Percentiles rank a stretch among this genome's conserved stretches.
These are phyloP conservation scores for Dipodomys stephensi DNA, from an alignment of 2,113 vertebrate genomes.

Conservation along the genomic window DNA sequence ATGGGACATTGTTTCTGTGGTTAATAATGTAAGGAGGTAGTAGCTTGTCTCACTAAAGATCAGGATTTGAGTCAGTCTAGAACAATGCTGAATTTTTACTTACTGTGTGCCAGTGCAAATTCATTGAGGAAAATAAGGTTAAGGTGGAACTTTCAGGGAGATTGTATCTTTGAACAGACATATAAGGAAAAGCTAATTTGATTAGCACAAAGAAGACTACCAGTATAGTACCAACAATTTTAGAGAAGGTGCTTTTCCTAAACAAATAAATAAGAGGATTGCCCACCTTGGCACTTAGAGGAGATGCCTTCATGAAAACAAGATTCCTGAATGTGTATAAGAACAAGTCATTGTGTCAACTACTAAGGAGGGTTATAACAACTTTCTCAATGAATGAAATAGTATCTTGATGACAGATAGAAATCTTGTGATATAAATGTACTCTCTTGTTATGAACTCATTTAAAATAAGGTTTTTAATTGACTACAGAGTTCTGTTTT, in stretches of 20 bases:
- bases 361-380: neutral
- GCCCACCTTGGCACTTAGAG: neutral
- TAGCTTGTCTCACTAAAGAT: neutral
- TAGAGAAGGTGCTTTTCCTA: constrained; percentile 6
- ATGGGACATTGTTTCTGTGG: neutral
- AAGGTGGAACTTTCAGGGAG: neutral
- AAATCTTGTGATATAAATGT: no score
- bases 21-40: neutral
- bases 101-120: neutral
- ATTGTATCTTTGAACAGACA: constrained; percentile 22
- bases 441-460: neutral
- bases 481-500: neutral
- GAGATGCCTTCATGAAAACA: neutral
- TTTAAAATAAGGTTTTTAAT: neutral
- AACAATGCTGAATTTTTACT: constrained; percentile 15
- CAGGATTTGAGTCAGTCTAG: neutral
- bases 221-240: neutral
- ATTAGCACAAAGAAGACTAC: neutral
- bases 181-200: constrained; percentile 27
- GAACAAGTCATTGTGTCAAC: neutral
- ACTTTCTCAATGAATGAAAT: neutral
- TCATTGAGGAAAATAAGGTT: neutral
- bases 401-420: neutral
- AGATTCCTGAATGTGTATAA: neutral
- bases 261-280: neutral